Conservation (phyloP, 23 tunicate species). For the Phallusia fumigata region DNA sequence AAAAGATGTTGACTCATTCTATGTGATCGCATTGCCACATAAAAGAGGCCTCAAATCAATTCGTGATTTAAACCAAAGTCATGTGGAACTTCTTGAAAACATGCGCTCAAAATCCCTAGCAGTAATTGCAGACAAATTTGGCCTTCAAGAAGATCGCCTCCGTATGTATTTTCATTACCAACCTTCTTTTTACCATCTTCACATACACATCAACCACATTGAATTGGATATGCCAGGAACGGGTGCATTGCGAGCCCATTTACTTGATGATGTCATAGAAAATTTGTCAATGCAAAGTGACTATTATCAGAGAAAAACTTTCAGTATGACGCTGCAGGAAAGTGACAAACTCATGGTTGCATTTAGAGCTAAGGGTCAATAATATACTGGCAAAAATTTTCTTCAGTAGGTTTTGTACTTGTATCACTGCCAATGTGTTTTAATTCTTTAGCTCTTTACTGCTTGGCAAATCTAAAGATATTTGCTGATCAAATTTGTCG, state of each 20-base stretch:
- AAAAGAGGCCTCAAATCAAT: conserved; percentile 59
- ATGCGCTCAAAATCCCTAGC: conserved; percentile 28
- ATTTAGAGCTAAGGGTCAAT: not conserved
- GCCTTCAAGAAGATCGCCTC: conserved; percentile 28
- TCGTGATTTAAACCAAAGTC: conserved; percentile 63
- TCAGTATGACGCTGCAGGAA: conserved; percentile 49
- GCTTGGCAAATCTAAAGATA: too few relatives aligned
- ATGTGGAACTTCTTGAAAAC: conserved; percentile 70
- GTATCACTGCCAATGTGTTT: too few relatives aligned
- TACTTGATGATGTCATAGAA: conserved; percentile 84
- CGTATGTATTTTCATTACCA: conserved; percentile 91
- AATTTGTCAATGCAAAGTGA: conserved; percentile 51
- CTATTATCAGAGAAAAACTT: conserved; percentile 74
- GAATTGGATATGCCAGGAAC: conserved; percentile 70
- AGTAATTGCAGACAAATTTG: conserved; percentile 47
- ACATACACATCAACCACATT: conserved; percentile 84
- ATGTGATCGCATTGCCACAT: conserved; percentile 67
- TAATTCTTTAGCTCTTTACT: too few relatives aligned
- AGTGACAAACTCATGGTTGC: conserved; percentile 27
- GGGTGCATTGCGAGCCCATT: conserved; percentile 69
- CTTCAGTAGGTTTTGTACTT: too few relatives aligned
- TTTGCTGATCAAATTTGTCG: too few relatives aligned
- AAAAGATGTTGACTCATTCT: conserved; percentile 47
- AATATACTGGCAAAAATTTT: too few relatives aligned
- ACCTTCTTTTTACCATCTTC: conserved; percentile 94